phyloP scores from a whole-genome alignment of 2,113 vertebrate species.

The Cyprinodon brontotheroides region DNA sequence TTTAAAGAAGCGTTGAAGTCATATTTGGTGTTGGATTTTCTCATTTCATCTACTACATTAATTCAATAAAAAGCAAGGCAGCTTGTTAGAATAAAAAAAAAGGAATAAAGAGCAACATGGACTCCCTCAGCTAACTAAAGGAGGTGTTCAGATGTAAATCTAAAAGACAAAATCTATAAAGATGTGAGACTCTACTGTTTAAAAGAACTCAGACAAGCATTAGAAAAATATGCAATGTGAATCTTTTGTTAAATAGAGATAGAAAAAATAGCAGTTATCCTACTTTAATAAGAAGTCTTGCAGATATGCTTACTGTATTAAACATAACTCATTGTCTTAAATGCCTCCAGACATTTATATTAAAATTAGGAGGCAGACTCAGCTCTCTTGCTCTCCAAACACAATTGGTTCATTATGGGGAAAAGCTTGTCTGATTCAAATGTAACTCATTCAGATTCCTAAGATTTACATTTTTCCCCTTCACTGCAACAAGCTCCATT shows the following conservation, averaged over 20 bases:
- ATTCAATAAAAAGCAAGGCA: not conserved
- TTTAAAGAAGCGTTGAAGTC: no score
- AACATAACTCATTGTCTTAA: slow-evolving; percentile 48
- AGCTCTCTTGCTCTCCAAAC: slow-evolving; percentile 59
- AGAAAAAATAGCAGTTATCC: slow-evolving; percentile 29
- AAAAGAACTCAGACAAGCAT: not conserved
- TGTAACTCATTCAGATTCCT: slow-evolving; percentile 56
- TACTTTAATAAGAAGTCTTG: slow-evolving; percentile 19
- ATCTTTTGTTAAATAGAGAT: not conserved
- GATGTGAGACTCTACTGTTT: not conserved
- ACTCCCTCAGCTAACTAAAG: not conserved
- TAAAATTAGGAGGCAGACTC: slow-evolving; percentile 54
- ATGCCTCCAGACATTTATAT: slow-evolving; percentile 62
- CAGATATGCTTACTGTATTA: slow-evolving; percentile 28
- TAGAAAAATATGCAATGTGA: slow-evolving; percentile 1
- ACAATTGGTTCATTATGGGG: slow-evolving; percentile 70
- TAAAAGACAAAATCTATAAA: not conserved
- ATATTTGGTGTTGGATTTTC: not conserved
- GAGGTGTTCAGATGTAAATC: not conserved
- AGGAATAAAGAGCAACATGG: no score
- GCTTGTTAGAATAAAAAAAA: no score
- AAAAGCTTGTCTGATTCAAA: slow-evolving; percentile 57
- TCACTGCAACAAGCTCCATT: slow-evolving; percentile 3
- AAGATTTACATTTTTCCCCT: slow-evolving; percentile 44
- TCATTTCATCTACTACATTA: not conserved